Percentiles rank a stretch among this genome's conserved stretches.
These are phyloP conservation scores for Hartigia nigra DNA, from an alignment of 2,888 invertebrate genomes.

Conservation along the genomic window DNA sequence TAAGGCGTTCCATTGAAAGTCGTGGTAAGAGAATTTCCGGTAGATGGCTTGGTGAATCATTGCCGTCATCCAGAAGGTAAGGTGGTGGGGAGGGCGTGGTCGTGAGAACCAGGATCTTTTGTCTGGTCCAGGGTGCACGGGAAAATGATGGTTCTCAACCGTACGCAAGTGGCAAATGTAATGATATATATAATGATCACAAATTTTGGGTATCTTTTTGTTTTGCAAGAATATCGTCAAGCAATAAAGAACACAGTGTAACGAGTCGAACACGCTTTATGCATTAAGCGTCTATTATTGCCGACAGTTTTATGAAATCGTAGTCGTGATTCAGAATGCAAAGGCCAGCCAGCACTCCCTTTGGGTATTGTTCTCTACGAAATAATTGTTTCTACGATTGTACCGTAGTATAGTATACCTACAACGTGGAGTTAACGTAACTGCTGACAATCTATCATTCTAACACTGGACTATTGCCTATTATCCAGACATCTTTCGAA, in stretches of 20 bases:
- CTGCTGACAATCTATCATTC: slow-evolving; percentile 7
- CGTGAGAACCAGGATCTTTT: slow-evolving; percentile 61
- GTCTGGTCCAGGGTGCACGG: slow-evolving; percentile 52
- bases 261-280: slow-evolving; percentile 37
- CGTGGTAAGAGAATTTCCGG: slow-evolving; percentile 50
- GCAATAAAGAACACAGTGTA: not conserved
- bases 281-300: slow-evolving; percentile 39
- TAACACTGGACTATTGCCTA: slow-evolving; percentile 3
- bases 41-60: slow-evolving; percentile 50
- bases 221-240: not conserved
- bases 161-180: not conserved
- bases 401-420: not conserved
- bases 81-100: slow-evolving; percentile 56
- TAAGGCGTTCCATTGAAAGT: slow-evolving; percentile 11
- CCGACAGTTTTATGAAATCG: slow-evolving; percentile 36
- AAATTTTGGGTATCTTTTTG: not conserved
- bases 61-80: slow-evolving; percentile 41
- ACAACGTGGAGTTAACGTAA: not conserved
- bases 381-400: slow-evolving; percentile 12
- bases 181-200: not conserved
- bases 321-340: slow-evolving; percentile 28
- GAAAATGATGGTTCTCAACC: slow-evolving; percentile 50
- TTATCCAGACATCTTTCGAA: slow-evolving; percentile 4
- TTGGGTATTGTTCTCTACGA: slow-evolving; percentile 1
- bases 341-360: slow-evolving; percentile 6